Evolutionary conservation across 2,888 invertebrate species (phyloP), one percentile per base, ranked within the genome.

Genomic region (Leptogaster cylindrica): DNA sequence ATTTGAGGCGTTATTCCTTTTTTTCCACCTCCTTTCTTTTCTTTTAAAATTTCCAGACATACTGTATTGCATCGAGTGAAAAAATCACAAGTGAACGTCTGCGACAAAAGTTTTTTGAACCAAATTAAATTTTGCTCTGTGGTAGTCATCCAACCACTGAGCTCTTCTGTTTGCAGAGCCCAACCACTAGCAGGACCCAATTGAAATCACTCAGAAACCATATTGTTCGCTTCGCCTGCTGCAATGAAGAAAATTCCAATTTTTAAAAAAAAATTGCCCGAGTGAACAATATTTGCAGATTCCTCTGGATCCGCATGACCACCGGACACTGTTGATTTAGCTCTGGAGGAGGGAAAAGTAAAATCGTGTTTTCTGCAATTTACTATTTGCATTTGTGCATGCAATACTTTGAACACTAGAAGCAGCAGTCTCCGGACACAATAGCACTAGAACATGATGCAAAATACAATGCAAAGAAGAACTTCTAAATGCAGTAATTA

Each of bases 211-310:
- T 41, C 41, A 41, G 6, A 14, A 10, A 18, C 41, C 16, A 41
- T 18, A 41, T 16, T 41, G 41, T 41, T 18, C 18, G 41, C 3
- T 12, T 18, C 18, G 41, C 18, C 18, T 1, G 41, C 5, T 41
- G 41, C 14, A 41, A 16, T 41, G 14, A 41, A 18, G 41, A 41
- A 41, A 41, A 41, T 41, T 41, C 18, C 41, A 41, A 41, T 41
- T 41, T 18, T 18, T 41, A 41, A 41, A 41, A 41, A 14, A 10
- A 18, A 18, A 18, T 41, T 18, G 18, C 18, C 6, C 16, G 10
- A 18, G 18, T 14, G 41, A 41, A 41, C 5, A 14, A 14, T 3
- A 7, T 41, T 41, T 41, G 10, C 16, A 18, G 1, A 3, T 41
- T 18, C 14, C 39, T n/a, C n/a, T n/a, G n/a, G n/a, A 10, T 18